Base-by-base conservation (phyloP, 2,797 vertebrate genomes). In the Spinus olivaceus region DNA sequence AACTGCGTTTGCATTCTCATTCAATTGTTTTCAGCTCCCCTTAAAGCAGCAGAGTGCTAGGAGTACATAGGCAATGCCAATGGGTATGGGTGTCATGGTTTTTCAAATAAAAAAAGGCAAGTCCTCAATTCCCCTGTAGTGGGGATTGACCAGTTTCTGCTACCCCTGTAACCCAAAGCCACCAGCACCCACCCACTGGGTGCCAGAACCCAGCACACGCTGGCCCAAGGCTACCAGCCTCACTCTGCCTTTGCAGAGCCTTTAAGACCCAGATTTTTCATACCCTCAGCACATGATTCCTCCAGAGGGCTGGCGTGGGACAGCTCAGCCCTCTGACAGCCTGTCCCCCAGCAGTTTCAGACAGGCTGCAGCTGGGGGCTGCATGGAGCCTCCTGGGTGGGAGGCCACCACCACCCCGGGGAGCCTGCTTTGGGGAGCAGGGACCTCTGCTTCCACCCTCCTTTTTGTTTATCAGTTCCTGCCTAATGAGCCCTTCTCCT, bases 291-390 rank as follows among this genome's bases (percentile, higher is more conserved):
- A 2, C 54, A 44, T 0, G 3, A 49, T 35, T 69, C 8, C 70
- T 20, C 13, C 10, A 2, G 41, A 79, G 53, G n/a, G 54, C 69
- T 3, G 3, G 14, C 0, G 5, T 39, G 74, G n/a, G 86, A 77
- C 3, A 1, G 84, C 92, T 86, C 88, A 91, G 72, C 57, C 81
- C 56, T 44, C 27, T 91, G 88, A 94, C 93, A 94, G 93, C 39
- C 81, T 67, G 81, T 91, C 84, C 88, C 83, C 83, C 18, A n/a
- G 74, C 88, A 89, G 0, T 82, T 7, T 42, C 85, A 88, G 95
- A 95, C 87, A 90, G 73, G 49, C 94, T 86, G 73, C 94, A 96
- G 94, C 92, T 97, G 96, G 88, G 90, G 14, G 74, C 71, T 7
- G 11, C 2, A 11, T 3, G 1, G 41, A 94, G 69, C 71, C 33